A percentile compares a stretch with the other conserved stretches of the same genome.
These are phyloP conservation scores for Meriones unguiculatus DNA, from an alignment of 2,113 vertebrate species.

Conservation along the genomic window DNA sequence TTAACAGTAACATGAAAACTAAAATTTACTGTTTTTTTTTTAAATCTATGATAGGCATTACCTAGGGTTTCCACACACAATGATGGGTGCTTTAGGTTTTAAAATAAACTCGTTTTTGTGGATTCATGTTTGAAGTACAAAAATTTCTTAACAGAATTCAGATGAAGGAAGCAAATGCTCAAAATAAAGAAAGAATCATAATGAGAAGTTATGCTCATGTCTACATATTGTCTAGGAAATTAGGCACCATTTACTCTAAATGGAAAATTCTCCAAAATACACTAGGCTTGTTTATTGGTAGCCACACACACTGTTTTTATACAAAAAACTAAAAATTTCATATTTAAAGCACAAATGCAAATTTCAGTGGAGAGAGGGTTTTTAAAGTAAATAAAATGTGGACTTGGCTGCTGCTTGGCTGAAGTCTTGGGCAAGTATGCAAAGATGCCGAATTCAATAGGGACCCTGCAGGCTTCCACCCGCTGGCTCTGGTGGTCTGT, in stretches of 20 bases:
- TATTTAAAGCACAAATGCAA: neutral
- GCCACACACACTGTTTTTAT: neutral
- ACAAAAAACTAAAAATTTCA: neutral
- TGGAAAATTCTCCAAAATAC: neutral
- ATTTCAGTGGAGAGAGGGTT: neutral
- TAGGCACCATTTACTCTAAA: neutral
- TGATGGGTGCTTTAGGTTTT: neutral
- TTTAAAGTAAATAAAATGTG: conserved; percentile 49
- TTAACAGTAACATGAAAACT: conserved; percentile 17
- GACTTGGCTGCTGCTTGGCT: conserved; percentile 1
- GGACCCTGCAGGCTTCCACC: neutral
- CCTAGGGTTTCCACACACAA: neutral
- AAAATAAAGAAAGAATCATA: conserved; percentile 8
- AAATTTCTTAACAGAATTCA: conserved; percentile 4
- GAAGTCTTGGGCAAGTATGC: conserved; percentile 44
- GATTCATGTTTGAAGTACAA: neutral
- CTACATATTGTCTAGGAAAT: conserved; percentile 3
- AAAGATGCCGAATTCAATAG: neutral
- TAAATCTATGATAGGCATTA: neutral
- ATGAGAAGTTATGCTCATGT: neutral
- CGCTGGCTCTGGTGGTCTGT: conserved; percentile 32
- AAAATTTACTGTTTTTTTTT: neutral
- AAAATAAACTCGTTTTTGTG: conserved; percentile 17
- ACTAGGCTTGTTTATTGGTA: neutral
- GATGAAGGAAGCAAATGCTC: neutral